These are phyloP conservation scores for Drymodes brunneopygia DNA, from an alignment of 2,113 vertebrate genomes.

Conservation along the genomic window DNA sequence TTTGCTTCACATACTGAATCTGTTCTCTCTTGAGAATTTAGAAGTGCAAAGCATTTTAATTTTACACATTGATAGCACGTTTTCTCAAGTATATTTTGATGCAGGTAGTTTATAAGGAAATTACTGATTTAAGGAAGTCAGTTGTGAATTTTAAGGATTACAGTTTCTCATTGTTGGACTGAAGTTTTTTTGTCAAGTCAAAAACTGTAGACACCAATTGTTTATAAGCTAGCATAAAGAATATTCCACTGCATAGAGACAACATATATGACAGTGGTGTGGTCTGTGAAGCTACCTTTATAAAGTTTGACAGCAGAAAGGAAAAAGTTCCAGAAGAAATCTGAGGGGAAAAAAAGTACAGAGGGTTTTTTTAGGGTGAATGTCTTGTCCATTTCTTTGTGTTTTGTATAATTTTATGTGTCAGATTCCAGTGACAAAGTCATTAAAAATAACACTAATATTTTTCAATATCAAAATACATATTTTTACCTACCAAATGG, in stretches of 20 bases:
- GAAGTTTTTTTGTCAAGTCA: neutral
- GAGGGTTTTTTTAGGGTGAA: neutral
- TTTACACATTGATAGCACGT: neutral
- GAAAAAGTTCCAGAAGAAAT: neutral
- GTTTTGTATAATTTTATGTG: neutral
- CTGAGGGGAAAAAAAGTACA: neutral
- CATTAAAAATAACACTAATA: neutral
- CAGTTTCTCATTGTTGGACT: neutral
- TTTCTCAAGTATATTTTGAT: constrained; percentile 10
- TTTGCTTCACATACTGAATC: neutral
- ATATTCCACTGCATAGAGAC: constrained; percentile 4
- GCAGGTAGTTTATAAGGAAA: neutral
- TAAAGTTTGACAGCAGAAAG: neutral
- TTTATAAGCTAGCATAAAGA: neutral
- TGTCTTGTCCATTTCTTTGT: neutral
- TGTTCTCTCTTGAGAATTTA: neutral
- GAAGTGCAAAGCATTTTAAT: constrained; percentile 18
- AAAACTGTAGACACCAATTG: neutral
- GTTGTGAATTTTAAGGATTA: neutral
- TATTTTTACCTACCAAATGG: neutral
- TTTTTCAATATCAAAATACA: neutral
- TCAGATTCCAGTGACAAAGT: neutral
- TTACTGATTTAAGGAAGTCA: neutral
- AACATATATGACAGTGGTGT: neutral
- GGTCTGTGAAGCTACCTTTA: neutral